Base-by-base conservation (phyloP, 2,113 vertebrate genomes). In the Rhodinocichla rosea region DNA sequence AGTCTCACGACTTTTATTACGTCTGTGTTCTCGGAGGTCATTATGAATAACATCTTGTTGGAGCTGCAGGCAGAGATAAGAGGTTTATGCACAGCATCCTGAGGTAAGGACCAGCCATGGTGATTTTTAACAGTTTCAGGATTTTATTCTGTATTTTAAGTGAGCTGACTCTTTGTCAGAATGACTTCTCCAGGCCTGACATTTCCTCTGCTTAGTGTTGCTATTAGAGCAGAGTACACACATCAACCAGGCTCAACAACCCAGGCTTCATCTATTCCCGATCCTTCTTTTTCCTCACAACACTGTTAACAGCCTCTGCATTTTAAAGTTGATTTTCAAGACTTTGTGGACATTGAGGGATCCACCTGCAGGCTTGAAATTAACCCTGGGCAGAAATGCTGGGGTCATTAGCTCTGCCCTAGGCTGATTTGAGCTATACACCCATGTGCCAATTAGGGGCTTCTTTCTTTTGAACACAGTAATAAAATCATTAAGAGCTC, bases 1-100 rank as follows among this genome's bases (percentile, higher is more conserved):
- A 77, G 65, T 15, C 44, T 91, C 44, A 50, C 0, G 4, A 89
- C 78, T 96, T 90, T 35, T 56, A 82, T 87, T 67, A 81, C 15
- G 27, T 60, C 62, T 68, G 8, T 87, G 57, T 76, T 89, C 3
- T 1, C 81, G 76, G 77, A 94, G 89, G 94, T 95, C 92, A 62
- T 79, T 91, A 37, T 69, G 73, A 95, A 69, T 45, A 94, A 64
- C 40, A 28, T 78, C 65, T 47, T 49, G 20, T 33, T 35, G 92
- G 84, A 87, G 62, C 89, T 95, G 83, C 77, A 75, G 52, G 53
- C 64, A 55, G 57, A 91, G 89, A 96, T 89, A 94, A 96, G 92
- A 94, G 53, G 13, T 92, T 95, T 82, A 42, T 40, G 37, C 0
- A 1, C 40, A 20, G 44, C 26, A 94, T 87, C 55, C 26, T 0